Percentiles rank a stretch among this genome's conserved stretches.
Evolutionary conservation across 2,888 invertebrate genomes (phyloP).

Genomic region (Meloe dianella): DNA sequence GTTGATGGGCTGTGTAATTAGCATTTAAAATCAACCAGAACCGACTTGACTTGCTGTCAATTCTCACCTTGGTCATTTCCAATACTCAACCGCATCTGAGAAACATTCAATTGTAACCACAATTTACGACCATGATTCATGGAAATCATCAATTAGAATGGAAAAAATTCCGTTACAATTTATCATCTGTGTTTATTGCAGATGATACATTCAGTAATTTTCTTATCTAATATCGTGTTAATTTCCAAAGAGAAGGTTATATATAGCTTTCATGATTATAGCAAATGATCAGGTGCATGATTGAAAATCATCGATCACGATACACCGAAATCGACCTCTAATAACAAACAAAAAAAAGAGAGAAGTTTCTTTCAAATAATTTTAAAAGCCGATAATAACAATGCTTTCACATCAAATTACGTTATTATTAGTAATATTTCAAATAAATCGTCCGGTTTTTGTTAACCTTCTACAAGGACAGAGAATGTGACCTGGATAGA

Average conservation of each 20-base stretch:
- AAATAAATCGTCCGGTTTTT: not conserved
- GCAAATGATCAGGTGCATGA: not conserved
- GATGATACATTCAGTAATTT: too few relatives aligned
- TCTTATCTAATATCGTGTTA: too few relatives aligned
- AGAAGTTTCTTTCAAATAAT: too few relatives aligned
- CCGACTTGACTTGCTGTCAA: not conserved
- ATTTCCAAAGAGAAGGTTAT: too few relatives aligned
- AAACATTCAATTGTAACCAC: not conserved
- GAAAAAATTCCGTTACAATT: too few relatives aligned
- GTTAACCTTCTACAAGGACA: constrained; percentile 11
- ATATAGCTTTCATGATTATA: not conserved
- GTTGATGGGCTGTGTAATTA: too few relatives aligned
- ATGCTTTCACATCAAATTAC: too few relatives aligned
- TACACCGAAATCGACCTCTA: not conserved
- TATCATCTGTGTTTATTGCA: too few relatives aligned
- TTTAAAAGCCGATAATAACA: too few relatives aligned
- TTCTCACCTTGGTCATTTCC: not conserved
- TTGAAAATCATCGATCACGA: not conserved
- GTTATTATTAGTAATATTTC: too few relatives aligned
- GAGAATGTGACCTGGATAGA: constrained; percentile 10
- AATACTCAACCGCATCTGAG: not conserved
- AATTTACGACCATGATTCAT: not conserved
- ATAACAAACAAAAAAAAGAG: too few relatives aligned
- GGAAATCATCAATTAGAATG: not conserved
- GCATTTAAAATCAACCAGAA: not conserved